These are phyloP conservation scores for Poecilia wingei DNA, from an alignment of 2,797 vertebrate genomes.

Conservation along the genomic window DNA sequence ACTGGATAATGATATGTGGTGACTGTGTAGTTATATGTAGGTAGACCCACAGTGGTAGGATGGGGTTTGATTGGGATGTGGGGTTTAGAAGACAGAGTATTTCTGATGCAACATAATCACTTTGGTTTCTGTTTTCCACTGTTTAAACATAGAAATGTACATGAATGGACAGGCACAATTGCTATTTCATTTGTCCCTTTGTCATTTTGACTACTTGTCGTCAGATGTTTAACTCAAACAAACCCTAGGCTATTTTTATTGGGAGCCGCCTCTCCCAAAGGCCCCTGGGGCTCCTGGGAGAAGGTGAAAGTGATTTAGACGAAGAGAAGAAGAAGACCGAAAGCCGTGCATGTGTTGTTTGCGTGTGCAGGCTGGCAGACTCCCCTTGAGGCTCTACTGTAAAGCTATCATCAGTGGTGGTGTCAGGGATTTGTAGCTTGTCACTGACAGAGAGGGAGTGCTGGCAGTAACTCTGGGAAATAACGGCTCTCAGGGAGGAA, in stretches of 20 bases:
- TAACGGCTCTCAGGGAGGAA: constrained; percentile 74
- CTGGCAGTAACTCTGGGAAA: constrained; percentile 79
- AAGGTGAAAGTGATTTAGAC: constrained; percentile 38
- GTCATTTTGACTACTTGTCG: constrained; percentile 61
- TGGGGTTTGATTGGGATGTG: constrained; percentile 26
- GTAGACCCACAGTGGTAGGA: constrained; percentile 18
- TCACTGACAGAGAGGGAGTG: constrained; percentile 69
- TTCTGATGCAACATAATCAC: constrained; percentile 22
- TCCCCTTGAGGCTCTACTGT: constrained; percentile 79
- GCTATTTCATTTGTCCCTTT: constrained; percentile 55
- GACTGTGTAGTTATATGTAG: constrained; percentile 33
- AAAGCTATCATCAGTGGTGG: constrained; percentile 84
- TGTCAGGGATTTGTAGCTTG: constrained; percentile 86
- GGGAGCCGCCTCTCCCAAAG: constrained; percentile 64
- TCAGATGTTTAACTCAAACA: constrained; percentile 73
- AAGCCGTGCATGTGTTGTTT: constrained; percentile 59
- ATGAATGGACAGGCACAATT: constrained; percentile 56
- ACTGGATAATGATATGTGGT: constrained; percentile 32
- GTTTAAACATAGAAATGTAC: constrained; percentile 41
- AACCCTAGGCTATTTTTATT: constrained; percentile 68
- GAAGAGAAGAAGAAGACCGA: constrained; percentile 30
- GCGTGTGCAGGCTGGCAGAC: constrained; percentile 73
- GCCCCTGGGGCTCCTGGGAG: constrained; percentile 67
- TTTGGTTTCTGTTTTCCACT: constrained; percentile 32
- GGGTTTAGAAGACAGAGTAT: constrained; percentile 18